Evolutionary conservation across 2,113 vertebrate species (phyloP).

Genomic region (Macrotus californicus): DNA sequence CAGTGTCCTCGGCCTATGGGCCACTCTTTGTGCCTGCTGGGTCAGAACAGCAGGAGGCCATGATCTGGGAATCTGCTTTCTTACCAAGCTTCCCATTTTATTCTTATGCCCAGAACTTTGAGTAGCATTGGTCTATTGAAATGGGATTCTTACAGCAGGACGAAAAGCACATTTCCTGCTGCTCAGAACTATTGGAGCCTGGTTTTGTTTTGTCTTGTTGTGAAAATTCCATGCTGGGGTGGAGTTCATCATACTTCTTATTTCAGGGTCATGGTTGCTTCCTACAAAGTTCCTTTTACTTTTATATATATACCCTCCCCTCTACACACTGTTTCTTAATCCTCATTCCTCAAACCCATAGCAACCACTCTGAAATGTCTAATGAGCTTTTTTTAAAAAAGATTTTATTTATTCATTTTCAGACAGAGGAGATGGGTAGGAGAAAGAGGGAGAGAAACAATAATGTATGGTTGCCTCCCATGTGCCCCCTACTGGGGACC

Average conservation of each 20-base stretch:
- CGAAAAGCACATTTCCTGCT: neutral
- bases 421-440: too few relatives aligned
- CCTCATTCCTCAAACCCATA: neutral
- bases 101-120: neutral
- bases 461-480: too few relatives aligned
- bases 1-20: neutral
- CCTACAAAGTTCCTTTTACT: neutral
- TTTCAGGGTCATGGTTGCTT: neutral
- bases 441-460: too few relatives aligned
- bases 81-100: neutral
- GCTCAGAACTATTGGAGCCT: neutral
- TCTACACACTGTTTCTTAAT: neutral
- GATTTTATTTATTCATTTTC: too few relatives aligned
- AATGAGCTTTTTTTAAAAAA: too few relatives aligned
- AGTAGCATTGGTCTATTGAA: neutral
- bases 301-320: neutral
- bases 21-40: accelerated
- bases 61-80: neutral
- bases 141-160: too few relatives aligned
- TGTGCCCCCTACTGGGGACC: too few relatives aligned
- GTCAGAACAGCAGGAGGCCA: too few relatives aligned
- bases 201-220: neutral
- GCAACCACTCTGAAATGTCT: neutral
- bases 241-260: neutral
- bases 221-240: neutral